These are phyloP conservation scores for Parapsyche elsis DNA, from an alignment of 1,140 invertebrate species.

Conservation along the genomic window DNA sequence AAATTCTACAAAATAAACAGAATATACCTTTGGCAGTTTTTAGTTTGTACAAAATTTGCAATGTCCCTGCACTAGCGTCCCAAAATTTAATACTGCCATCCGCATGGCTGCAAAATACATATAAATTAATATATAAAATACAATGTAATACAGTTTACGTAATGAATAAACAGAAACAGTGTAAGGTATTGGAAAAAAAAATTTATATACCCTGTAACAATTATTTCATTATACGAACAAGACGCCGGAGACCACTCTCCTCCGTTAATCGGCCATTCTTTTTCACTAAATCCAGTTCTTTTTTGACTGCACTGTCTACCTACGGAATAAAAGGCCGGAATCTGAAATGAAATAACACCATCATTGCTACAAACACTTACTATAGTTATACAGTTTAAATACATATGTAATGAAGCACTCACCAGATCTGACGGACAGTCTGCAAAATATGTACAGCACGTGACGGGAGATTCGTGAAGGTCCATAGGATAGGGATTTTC, in stretches of 20 bases:
- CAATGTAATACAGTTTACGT: background rate
- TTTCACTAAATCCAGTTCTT: slow-evolving; percentile 91
- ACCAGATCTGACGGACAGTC: slow-evolving; percentile 98
- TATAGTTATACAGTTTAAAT: slow-evolving; percentile 5
- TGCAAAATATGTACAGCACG: slow-evolving; percentile 94
- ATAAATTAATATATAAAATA: slow-evolving; percentile 1
- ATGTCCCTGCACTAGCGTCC: slow-evolving; percentile 93
- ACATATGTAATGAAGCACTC: slow-evolving; percentile 46
- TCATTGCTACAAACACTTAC: background rate
- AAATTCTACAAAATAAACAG: too few relatives aligned
- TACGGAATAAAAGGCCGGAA: slow-evolving; percentile 89
- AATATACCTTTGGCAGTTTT: slow-evolving; percentile 89
- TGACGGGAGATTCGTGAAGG: slow-evolving; percentile 97
- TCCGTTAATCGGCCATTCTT: slow-evolving; percentile 94
- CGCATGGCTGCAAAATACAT: slow-evolving; percentile 79
- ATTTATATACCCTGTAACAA: slow-evolving; percentile 86
- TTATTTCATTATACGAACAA: slow-evolving; percentile 96
- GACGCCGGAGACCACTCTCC: slow-evolving; percentile 95
- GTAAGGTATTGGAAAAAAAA: slow-evolving; percentile 30
- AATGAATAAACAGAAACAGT: slow-evolving; percentile 15
- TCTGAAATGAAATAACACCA: slow-evolving; percentile 58
- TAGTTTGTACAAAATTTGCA: slow-evolving; percentile 94
- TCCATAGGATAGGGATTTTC: slow-evolving; percentile 99
- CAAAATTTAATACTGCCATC: slow-evolving; percentile 98
- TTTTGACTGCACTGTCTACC: slow-evolving; percentile 75